A percentile compares a stretch with the other conserved stretches of the same genome.
These are phyloP conservation scores for Ivindomyrus marchei DNA, from an alignment of 2,113 vertebrate species.

Conservation along the genomic window DNA sequence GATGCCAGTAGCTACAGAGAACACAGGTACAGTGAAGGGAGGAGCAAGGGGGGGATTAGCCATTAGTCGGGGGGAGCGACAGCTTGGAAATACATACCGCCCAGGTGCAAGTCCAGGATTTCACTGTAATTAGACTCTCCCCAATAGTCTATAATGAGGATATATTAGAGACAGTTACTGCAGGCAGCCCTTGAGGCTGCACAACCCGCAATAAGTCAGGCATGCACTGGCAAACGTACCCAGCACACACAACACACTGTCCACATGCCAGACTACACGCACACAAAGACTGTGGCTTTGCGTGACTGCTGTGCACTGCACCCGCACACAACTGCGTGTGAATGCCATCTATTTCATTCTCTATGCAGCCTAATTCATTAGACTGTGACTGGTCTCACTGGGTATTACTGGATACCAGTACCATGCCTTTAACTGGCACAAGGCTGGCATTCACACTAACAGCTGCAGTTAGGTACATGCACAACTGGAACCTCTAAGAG, in stretches of 20 bases:
- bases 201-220: slow-evolving; percentile 40
- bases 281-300: slow-evolving; percentile 11
- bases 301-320: background rate
- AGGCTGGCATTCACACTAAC: background rate
- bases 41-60: slow-evolving; percentile 62
- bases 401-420: background rate
- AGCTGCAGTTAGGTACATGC: background rate
- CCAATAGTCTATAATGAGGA: slow-evolving; percentile 99
- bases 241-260: slow-evolving; percentile 17
- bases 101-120: slow-evolving; percentile 99
- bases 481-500: background rate
- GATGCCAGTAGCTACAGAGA: slow-evolving; percentile 26
- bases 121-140: slow-evolving; percentile 99
- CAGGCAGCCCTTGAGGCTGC: slow-evolving; percentile 36
- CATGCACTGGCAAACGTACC: slow-evolving; percentile 34
- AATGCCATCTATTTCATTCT: background rate
- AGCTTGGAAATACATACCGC: slow-evolving; percentile 98
- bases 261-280: slow-evolving; percentile 24
- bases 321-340: background rate
- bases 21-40: slow-evolving; percentile 35
- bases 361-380: background rate
- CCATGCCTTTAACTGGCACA: background rate
- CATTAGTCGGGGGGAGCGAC: slow-evolving; percentile 74
- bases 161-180: slow-evolving; percentile 93
- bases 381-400: background rate